phyloP scores from a whole-genome alignment of 2,888 invertebrate genomes.

The Brachyptera putata region DNA sequence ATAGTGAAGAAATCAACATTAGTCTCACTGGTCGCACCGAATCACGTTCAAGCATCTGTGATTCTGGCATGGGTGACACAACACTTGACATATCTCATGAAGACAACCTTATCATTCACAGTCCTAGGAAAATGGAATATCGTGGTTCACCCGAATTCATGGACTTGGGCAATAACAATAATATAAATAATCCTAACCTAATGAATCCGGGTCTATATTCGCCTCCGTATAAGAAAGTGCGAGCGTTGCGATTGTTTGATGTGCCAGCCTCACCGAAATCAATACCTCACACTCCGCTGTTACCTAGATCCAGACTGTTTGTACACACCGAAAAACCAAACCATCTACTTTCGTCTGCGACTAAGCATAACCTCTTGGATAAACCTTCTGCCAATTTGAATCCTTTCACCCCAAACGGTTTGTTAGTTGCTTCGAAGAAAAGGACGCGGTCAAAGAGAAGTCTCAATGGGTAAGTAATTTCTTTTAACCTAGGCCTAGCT shows the following conservation, averaged over 20 bases:
- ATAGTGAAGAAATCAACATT: constrained; percentile 12
- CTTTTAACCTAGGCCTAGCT: too few species aligned
- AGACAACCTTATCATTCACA: constrained; percentile 16
- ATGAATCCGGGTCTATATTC: constrained; percentile 32
- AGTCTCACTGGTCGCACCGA: neutral
- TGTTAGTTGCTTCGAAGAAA: constrained; percentile 61
- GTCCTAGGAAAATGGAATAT: neutral
- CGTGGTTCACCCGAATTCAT: too few species aligned
- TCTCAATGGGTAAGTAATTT: constrained; percentile 33
- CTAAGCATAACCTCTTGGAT: too few species aligned
- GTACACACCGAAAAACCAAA: constrained; percentile 39
- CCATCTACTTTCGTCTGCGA: too few species aligned
- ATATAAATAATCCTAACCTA: neutral
- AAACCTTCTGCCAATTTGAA: constrained; percentile 72
- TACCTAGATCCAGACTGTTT: constrained; percentile 21
- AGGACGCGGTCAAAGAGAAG: constrained; percentile 55
- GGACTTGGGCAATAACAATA: too few species aligned
- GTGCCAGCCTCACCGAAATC: constrained; percentile 84
- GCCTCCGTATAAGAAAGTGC: constrained; percentile 57
- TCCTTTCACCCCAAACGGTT: constrained; percentile 69
- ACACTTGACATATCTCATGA: constrained; percentile 23
- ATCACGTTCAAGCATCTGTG: constrained; percentile 18
- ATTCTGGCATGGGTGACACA: constrained; percentile 19
- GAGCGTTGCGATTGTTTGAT: constrained; percentile 68
- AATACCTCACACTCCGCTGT: constrained; percentile 58